Conservation (phyloP, 1,140 invertebrate species). For the Neodiprion virginianus region DNA sequence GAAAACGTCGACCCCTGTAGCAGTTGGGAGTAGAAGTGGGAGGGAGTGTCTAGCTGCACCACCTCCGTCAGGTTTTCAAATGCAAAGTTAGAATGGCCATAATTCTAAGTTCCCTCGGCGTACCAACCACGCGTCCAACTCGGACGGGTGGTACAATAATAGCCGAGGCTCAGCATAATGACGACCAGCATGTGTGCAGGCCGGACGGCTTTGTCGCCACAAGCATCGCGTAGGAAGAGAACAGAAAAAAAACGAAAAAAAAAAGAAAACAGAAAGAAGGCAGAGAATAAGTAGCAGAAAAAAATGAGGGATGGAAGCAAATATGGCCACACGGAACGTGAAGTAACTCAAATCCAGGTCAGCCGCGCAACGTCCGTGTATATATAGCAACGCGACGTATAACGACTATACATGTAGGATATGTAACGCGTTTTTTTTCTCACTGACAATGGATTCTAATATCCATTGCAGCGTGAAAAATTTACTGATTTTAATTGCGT, state of each 20-base stretch:
- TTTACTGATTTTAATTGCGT: not conserved
- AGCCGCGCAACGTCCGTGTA: too few species aligned
- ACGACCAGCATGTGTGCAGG: too few species aligned
- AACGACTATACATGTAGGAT: too few species aligned
- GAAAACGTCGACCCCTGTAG: not conserved
- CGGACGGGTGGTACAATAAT: not conserved
- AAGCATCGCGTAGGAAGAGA: not conserved
- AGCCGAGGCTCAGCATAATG: not conserved
- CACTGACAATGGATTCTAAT: too few species aligned
- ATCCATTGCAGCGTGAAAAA: not conserved
- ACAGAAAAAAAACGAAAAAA: not conserved
- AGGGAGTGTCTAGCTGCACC: not conserved
- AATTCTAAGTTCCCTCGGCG: not conserved
- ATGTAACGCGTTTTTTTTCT: too few species aligned
- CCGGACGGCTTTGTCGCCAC: not conserved
- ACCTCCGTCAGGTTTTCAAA: not conserved
- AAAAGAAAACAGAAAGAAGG: not conserved
- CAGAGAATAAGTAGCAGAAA: not conserved
- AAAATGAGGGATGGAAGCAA: too few species aligned
- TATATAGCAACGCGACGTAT: too few species aligned
- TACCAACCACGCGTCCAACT: not conserved
- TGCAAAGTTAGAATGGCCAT: slow-evolving; percentile 1
- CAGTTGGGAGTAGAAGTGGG: too few species aligned
- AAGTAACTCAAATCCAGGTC: too few species aligned
- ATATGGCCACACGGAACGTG: too few species aligned